Base-by-base conservation (phyloP, 2,113 vertebrate species). In the Silurus asotus region DNA sequence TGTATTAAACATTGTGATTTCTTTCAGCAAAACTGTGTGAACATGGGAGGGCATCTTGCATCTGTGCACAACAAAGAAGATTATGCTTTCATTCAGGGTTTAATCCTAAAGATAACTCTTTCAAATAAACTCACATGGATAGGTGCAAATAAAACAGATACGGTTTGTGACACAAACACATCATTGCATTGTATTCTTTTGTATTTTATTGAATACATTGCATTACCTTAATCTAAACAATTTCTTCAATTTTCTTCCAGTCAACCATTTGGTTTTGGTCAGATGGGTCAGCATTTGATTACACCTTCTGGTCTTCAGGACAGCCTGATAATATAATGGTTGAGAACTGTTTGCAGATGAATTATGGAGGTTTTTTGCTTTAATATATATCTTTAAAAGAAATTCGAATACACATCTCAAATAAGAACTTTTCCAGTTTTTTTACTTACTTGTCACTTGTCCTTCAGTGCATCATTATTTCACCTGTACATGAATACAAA, bases 221-320 rank as follows among this genome's bases (percentile, higher is more conserved):
- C 59, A 25, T 64, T 51, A 17, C 9, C 25, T 51, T 65, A 15
- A 51, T 82, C 25, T 65, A 17, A 64, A 53, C 3, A 4, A 82
- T 51, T 82, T 0, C 6, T 28, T 61, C 61, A 37, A 37, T 13
- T 4, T 51, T 48, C 28, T 5, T 76, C 20, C 5, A 82, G 80
- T 8, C 58, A 55, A 23, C 20, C 25, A 7, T 49, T 19, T 83
- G 72, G 72, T 0, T 59, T 61, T 87, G 72, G 70, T 77, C 59
- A 48, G 86, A 87, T 49, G 85, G 85, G 4, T 25, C 85, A 74
- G 19, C 11, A 6, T 82, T 58, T 48, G 49, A 76, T 55, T 87
- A 76, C 19, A 58, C 7, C 7, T 3, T 20, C 70, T 87, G 86
- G 80, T 3, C 11, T 64, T 0, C 1, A 49, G 8, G 5, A 48